phyloP scores from a whole-genome alignment of 2,797 vertebrate genomes.

The Crocidura indochinensis region DNA sequence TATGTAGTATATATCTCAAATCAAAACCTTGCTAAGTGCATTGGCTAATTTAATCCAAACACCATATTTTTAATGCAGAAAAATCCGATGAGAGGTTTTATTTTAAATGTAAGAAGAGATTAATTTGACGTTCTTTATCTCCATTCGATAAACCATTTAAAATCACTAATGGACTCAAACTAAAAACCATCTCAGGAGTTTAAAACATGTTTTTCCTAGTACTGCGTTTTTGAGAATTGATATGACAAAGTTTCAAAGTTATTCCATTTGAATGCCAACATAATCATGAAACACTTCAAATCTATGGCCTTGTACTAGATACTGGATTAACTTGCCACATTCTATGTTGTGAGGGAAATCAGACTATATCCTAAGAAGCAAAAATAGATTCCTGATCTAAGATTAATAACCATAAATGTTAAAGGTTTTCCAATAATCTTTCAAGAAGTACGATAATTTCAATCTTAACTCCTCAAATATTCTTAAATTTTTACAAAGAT shows the following conservation, averaged over 20 bases:
- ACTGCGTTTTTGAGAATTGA: slow-evolving; percentile 58
- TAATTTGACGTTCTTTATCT: slow-evolving; percentile 67
- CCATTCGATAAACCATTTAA: slow-evolving; percentile 67
- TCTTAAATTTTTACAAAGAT: slow-evolving; percentile 50
- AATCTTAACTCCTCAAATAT: slow-evolving; percentile 57
- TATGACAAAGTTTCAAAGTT: slow-evolving; percentile 70
- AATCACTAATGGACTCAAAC: slow-evolving; percentile 74
- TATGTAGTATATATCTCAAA: not conserved
- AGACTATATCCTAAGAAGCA: slow-evolving; percentile 17
- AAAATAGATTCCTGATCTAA: slow-evolving; percentile 7
- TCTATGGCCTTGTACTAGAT: not conserved
- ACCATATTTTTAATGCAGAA: slow-evolving; percentile 41
- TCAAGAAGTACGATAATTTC: not conserved
- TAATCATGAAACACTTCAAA: slow-evolving; percentile 62
- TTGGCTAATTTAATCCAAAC: slow-evolving; percentile 59
- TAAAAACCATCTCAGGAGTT: slow-evolving; percentile 75
- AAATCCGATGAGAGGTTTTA: slow-evolving; percentile 66
- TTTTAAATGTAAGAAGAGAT: slow-evolving; percentile 67
- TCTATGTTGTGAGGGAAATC: not conserved
- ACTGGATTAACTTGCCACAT: slow-evolving; percentile 53
- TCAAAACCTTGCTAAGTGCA: slow-evolving; percentile 3
- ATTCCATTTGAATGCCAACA: slow-evolving; percentile 72
- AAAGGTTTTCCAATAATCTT: not conserved
- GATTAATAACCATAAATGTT: slow-evolving; percentile 48
- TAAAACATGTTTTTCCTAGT: slow-evolving; percentile 72